phyloP scores from a whole-genome alignment of 1,140 invertebrate species.

The Semibalanus balanoides region DNA sequence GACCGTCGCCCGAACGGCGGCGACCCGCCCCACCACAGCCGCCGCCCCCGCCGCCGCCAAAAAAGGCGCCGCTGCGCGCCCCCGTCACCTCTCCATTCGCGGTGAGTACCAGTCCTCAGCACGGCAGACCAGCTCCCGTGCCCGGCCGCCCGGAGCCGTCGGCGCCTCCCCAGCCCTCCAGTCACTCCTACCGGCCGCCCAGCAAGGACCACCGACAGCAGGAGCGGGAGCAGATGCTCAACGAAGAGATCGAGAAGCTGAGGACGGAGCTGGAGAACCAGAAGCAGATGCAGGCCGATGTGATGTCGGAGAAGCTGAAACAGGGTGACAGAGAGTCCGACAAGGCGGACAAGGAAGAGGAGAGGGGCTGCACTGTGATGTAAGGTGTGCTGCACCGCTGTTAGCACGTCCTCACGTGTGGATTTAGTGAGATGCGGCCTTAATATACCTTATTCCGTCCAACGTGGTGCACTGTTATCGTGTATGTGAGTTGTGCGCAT shows the following conservation, averaged over 20 bases:
- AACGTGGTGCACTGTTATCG: no score
- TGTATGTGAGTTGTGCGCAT: no score
- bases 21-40: background rate
- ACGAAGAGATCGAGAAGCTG: constrained; percentile 18
- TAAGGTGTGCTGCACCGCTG: background rate
- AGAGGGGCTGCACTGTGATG: background rate
- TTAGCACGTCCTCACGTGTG: no score
- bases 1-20: background rate
- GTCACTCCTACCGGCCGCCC: background rate
- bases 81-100: constrained; percentile 6
- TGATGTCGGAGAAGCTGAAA: constrained; percentile 12
- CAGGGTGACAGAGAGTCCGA: constrained; percentile 5
- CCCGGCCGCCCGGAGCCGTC: background rate
- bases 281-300: constrained; percentile 12
- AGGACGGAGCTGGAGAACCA: constrained; percentile 17
- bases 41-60: background rate
- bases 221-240: constrained; percentile 18
- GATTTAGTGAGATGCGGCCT: no score
- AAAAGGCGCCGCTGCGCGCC: background rate
- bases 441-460: no score
- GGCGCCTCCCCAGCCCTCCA: background rate
- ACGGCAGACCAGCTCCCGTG: background rate
- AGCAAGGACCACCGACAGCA: constrained; percentile 3
- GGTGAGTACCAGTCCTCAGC: background rate
- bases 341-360: background rate